phyloP scores from a whole-genome alignment of 1,140 invertebrate species.

The Aphelenchoides fujianensis region DNA sequence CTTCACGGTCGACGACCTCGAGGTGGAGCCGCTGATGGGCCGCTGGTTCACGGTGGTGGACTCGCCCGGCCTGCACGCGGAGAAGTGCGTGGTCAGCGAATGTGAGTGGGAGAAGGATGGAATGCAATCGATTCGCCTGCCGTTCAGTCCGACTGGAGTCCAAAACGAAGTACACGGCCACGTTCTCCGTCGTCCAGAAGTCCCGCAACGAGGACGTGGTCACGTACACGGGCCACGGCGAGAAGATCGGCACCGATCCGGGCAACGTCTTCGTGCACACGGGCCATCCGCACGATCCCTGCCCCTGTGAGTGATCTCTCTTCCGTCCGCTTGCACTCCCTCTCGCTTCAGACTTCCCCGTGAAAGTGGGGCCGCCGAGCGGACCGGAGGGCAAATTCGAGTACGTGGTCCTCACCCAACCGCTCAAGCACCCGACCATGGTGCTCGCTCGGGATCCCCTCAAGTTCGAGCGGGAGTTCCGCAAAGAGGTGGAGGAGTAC shows the following conservation, averaged over 20 bases:
- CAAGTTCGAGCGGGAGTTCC: constrained; percentile 43
- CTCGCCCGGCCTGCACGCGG: constrained; percentile 46
- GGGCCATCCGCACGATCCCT: constrained; percentile 48
- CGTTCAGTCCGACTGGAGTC: constrained; percentile 39
- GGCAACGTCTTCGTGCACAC: constrained; percentile 51
- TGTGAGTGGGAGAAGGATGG: constrained; percentile 27
- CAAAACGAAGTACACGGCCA: constrained; percentile 44
- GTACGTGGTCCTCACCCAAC: constrained; percentile 52
- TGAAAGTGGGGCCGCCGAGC: constrained; percentile 45
- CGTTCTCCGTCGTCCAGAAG: constrained; percentile 46
- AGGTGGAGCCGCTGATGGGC: constrained; percentile 49
- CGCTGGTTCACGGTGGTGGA: constrained; percentile 52
- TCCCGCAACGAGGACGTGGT: constrained; percentile 33
- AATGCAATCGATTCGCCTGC: not conserved
- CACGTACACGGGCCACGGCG: constrained; percentile 39
- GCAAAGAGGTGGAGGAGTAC: constrained; percentile 48
- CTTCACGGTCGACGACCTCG: constrained; percentile 54
- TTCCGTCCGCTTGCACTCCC: not conserved
- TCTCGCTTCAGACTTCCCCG: constrained; percentile 49
- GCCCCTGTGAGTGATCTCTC: constrained; percentile 45
- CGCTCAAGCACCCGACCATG: constrained; percentile 54
- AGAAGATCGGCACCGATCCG: constrained; percentile 51
- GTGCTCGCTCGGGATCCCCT: constrained; percentile 48
- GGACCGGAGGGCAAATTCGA: constrained; percentile 41
- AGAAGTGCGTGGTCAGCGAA: constrained; percentile 43